These are phyloP conservation scores for Umimayanthus kanabou DNA, from an alignment of 92 coral and sea anemone genomes.

Conservation along the genomic window DNA sequence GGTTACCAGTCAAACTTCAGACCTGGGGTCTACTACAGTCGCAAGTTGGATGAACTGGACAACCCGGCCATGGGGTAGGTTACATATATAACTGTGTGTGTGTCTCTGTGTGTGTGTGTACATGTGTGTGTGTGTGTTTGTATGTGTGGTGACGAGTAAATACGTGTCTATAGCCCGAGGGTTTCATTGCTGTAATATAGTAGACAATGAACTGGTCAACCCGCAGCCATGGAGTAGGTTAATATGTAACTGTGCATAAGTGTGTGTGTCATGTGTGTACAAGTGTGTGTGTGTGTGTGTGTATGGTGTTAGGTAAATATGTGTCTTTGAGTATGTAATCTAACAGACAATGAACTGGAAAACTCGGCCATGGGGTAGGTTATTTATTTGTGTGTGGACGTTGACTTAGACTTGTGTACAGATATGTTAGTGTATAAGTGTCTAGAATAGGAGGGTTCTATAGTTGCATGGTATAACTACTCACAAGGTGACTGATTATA, in stretches of 20 bases:
- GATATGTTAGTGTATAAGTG: not conserved
- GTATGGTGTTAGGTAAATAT: not conserved
- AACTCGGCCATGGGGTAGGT: slow-evolving; percentile 92
- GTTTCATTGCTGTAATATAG: too few relatives aligned
- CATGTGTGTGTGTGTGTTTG: not conserved
- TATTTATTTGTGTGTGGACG: not conserved
- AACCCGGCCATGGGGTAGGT: slow-evolving; percentile 96
- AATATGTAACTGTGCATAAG: too few relatives aligned
- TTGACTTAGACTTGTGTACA: not conserved
- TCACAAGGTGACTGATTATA: too few relatives aligned
- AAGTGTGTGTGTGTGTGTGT: too few relatives aligned
- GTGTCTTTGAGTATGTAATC: too few relatives aligned
- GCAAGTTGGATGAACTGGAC: slow-evolving; percentile 88
- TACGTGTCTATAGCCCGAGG: too few relatives aligned
- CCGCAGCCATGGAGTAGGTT: slow-evolving; percentile 93
- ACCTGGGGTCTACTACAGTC: slow-evolving; percentile 94
- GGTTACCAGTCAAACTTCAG: slow-evolving; percentile 99
- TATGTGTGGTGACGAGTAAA: not conserved
- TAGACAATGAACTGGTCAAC: slow-evolving; percentile 72
- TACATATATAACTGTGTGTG: not conserved
- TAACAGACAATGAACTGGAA: slow-evolving; percentile 62
- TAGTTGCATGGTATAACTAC: too few relatives aligned
- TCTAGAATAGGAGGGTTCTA: too few relatives aligned
- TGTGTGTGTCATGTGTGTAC: too few relatives aligned
- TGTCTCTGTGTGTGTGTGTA: not conserved